Conservation (phyloP, 2,113 vertebrate species). For the Charina bottae region DNA sequence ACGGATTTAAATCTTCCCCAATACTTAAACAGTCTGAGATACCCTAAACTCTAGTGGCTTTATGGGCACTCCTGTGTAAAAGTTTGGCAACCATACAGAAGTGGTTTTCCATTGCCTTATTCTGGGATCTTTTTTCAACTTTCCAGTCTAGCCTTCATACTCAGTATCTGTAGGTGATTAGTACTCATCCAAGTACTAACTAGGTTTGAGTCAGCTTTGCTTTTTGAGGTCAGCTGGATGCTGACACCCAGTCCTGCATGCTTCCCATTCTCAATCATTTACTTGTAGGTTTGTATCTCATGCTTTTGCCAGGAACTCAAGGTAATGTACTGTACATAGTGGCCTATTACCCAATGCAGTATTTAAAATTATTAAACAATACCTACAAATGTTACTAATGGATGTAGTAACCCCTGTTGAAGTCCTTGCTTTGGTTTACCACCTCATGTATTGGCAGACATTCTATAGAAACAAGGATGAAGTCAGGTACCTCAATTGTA, state of each 20-base stretch:
- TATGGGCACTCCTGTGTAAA: too few relatives aligned
- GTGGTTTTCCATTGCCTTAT: neutral
- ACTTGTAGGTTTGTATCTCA: neutral
- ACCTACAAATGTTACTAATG: neutral
- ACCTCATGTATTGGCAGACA: neutral
- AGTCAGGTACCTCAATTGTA: neutral
- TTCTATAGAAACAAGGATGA: neutral
- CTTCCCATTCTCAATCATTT: neutral
- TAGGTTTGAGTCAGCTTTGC: neutral
- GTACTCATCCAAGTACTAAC: neutral
- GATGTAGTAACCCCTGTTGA: neutral
- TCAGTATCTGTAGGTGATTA: neutral
- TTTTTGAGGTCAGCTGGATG: neutral
- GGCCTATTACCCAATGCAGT: neutral
- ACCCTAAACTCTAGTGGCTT: neutral
- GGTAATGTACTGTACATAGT: neutral
- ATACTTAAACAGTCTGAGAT: neutral
- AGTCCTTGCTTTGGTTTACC: neutral
- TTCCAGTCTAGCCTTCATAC: neutral
- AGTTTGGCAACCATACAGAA: too few relatives aligned
- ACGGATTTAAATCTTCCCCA: neutral
- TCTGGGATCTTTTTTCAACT: neutral
- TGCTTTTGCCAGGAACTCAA: neutral
- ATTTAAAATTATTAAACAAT: neutral
- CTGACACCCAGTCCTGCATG: neutral